Evolutionary conservation across 2,113 vertebrate genomes (phyloP), one percentile per base, ranked within the genome.

Genomic region (Herpetotheres cachinnans): DNA sequence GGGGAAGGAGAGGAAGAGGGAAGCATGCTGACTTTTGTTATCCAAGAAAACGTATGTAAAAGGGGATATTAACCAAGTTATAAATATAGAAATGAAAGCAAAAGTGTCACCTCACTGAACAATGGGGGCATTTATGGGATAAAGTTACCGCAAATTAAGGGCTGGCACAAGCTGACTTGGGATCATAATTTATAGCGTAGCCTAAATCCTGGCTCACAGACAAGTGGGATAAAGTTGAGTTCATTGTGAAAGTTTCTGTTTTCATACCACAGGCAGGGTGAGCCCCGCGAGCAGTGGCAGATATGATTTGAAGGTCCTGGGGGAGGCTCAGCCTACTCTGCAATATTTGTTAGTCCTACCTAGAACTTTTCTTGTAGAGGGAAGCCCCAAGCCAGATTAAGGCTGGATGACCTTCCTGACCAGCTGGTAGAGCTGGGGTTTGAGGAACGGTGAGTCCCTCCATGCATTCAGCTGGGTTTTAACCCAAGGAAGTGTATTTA

Each of bases 181-280:
- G 94, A 77, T 77, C 86, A 79, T 71, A 73, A 92, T 92, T 93
- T 87, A 66, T 73, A 56, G 86, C 5, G 4, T 10, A 90, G 91
- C 84, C 76, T 38, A 87, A 95, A 90, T 26, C 16, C 97, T 98
- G 97, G 97, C 97, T 71, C 10, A 0, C 13, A 11, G 93, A 98
- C 98, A 98, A 98, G 93, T 98, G 82, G 97, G 97, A 97, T 96
- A 98, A 98, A 98, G 97, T 96, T 98, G 95, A 97, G 89, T 76
- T 92, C 50, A 6, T 58, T 32, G 81, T 94, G 89, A 94, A 97
- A 95, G 61, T 72, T 93, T 84, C 96, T 97, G 93, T 97, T 97
- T 98, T 92, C 30, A 72, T 91, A 62, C 83, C 46, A 59, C 61
- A 16, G 95, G 63, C 36, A 8, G 89, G 90, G 82, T 93, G 76